Conservation (phyloP, 1,140 invertebrate genomes). For the Globodera rostochiensis region DNA sequence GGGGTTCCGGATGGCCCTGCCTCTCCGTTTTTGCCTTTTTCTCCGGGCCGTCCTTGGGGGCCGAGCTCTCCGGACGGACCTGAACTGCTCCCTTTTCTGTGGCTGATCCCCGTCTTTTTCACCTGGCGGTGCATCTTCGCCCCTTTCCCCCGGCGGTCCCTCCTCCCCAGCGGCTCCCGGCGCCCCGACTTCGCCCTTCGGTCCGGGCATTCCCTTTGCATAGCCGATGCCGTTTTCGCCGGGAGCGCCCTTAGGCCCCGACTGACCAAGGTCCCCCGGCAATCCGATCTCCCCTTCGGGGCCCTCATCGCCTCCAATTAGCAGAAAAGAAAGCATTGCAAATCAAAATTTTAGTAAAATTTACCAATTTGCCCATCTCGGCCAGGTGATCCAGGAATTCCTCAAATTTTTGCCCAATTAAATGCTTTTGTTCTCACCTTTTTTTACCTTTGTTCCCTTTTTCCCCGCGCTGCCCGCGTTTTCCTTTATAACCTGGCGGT, state of each 20-base stretch:
- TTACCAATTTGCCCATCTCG: conserved; percentile 17
- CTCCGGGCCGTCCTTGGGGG: conserved; percentile 37
- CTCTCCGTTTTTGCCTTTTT: conserved; percentile 37
- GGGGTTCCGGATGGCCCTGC: conserved; percentile 18
- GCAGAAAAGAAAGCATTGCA: neutral
- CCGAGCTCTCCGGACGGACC: conserved; percentile 37
- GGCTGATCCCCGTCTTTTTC: neutral
- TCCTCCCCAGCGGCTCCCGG: conserved; percentile 39
- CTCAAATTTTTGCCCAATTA: neutral
- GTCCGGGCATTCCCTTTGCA: conserved; percentile 40
- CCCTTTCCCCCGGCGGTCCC: conserved; percentile 42
- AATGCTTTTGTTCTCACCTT: neutral
- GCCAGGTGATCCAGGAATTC: conserved; percentile 31
- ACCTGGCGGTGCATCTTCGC: conserved; percentile 46
- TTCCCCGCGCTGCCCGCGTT: conserved; percentile 45
- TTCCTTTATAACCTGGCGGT: conserved; percentile 45
- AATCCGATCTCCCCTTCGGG: conserved; percentile 31
- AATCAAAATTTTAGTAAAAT: neutral
- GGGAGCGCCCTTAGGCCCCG: conserved; percentile 33
- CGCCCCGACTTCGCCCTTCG: conserved; percentile 41
- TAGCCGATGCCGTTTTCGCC: conserved; percentile 34
- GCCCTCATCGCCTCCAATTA: conserved; percentile 26
- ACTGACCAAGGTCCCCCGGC: conserved; percentile 32
- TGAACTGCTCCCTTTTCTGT: neutral
- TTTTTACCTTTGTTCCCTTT: conserved; percentile 28